A percentile compares a stretch with the other conserved stretches of the same genome.
These are phyloP conservation scores for Artibeus jamaicensis DNA, from an alignment of 2,797 vertebrate species.

Conservation along the genomic window DNA sequence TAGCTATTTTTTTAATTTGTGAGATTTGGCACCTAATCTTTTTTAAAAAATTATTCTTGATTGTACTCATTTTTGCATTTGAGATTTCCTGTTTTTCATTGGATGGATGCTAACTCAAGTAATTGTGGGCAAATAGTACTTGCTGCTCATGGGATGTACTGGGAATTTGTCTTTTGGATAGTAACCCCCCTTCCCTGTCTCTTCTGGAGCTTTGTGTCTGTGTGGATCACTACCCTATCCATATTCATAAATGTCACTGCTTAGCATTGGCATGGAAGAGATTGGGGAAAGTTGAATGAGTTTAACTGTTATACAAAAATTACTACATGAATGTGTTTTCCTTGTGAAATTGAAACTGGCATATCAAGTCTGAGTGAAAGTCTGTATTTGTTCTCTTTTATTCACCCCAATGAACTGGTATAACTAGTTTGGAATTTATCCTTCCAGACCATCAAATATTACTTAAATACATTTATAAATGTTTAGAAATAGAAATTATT, in stretches of 20 bases:
- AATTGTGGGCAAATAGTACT: neutral
- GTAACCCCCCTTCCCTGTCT: neutral
- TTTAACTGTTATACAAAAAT: neutral
- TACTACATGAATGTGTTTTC: slow-evolving; percentile 3
- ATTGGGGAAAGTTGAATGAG: neutral
- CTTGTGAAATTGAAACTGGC: neutral
- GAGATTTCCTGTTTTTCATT: neutral
- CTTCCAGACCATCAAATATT: neutral
- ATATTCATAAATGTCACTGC: neutral
- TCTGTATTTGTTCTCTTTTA: neutral
- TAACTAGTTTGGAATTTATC: neutral
- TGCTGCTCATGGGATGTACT: neutral
- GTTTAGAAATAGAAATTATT: neutral
- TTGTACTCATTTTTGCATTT: slow-evolving; percentile 4
- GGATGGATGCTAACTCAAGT: neutral
- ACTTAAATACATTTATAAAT: neutral
- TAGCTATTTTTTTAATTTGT: neutral
- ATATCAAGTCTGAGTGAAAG: neutral
- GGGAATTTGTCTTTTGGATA: neutral
- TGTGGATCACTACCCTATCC: neutral
- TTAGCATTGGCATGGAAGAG: neutral
- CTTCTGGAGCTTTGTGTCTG: neutral
- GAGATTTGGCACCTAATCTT: neutral
- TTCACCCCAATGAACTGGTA: neutral
- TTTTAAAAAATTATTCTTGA: neutral